phyloP scores from a whole-genome alignment of 2,888 invertebrate genomes.

The Lydus trimaculatus region DNA sequence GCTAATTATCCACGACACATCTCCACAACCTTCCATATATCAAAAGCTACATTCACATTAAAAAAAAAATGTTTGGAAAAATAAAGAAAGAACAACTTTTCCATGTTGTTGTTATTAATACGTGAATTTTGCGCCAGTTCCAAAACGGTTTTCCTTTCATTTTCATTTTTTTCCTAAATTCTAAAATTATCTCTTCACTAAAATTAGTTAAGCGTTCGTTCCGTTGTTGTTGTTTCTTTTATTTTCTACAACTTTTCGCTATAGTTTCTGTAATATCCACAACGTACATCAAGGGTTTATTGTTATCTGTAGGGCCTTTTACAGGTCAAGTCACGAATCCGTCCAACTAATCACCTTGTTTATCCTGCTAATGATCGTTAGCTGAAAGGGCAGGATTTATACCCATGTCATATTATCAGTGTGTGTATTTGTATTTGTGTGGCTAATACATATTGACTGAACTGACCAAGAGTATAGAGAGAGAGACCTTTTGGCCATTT shows the following conservation, averaged over 20 bases:
- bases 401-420: background rate
- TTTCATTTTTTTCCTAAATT: too few species aligned
- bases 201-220: background rate
- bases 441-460: background rate
- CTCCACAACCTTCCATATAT: background rate
- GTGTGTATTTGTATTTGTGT: background rate
- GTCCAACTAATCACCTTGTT: slow-evolving; percentile 29
- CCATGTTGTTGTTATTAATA: background rate
- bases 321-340: slow-evolving; percentile 30
- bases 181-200: background rate
- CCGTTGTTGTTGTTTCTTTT: background rate
- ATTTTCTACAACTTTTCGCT: background rate
- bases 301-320: background rate
- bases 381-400: slow-evolving; percentile 22
- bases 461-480: slow-evolving; percentile 23
- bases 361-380: slow-evolving; percentile 32
- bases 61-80: too few species aligned
- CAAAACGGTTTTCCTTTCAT: background rate
- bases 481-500: slow-evolving; percentile 8
- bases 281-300: background rate
- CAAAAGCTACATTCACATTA: background rate
- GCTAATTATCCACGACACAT: slow-evolving; percentile 2
- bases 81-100: too few species aligned
- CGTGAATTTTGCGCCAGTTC: background rate
- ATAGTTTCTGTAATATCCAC: background rate